A percentile compares a stretch with the other conserved stretches of the same genome.
These are phyloP conservation scores for Aphrocallistes beatrix DNA, from an alignment of 37 sponge, comb jelly and placozoan genomes.

Conservation along the genomic window DNA sequence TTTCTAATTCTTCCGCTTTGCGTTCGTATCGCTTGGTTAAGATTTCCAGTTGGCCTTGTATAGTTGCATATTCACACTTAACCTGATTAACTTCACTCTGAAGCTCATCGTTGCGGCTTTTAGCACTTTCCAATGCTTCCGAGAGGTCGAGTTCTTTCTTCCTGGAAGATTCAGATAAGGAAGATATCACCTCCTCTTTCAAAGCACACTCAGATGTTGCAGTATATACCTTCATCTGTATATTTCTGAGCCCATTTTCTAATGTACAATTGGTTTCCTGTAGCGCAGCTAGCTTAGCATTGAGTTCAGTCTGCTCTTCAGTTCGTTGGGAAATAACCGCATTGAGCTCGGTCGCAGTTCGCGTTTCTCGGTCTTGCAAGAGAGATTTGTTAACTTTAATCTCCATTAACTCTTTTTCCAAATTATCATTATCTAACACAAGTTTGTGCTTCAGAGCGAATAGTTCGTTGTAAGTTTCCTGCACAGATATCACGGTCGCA, in stretches of 20 bases:
- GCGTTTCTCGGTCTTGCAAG: neutral
- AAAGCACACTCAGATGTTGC: neutral
- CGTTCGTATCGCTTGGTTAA: neutral
- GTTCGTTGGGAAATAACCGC: neutral
- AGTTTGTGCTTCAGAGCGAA: neutral
- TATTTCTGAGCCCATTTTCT: neutral
- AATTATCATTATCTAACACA: neutral
- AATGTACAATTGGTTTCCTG: neutral
- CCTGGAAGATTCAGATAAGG: neutral
- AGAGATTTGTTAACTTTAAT: neutral
- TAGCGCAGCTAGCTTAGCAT: neutral
- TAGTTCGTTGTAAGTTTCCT: neutral
- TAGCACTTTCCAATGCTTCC: neutral
- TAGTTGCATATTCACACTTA: neutral
- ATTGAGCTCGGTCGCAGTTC: neutral
- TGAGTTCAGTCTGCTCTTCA: neutral
- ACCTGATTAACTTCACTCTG: neutral
- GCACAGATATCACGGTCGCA: neutral
- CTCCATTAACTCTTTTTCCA: neutral
- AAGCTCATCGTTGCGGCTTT: neutral
- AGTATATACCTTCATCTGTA: neutral
- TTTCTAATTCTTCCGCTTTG: neutral
- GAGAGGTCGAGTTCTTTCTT: neutral
- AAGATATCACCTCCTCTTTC: neutral
- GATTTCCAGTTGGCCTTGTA: neutral